A percentile compares a stretch with the other conserved stretches of the same genome.
Conservation (phyloP, 2,888 invertebrate genomes). For the Eremobia ochroleuca region DNA sequence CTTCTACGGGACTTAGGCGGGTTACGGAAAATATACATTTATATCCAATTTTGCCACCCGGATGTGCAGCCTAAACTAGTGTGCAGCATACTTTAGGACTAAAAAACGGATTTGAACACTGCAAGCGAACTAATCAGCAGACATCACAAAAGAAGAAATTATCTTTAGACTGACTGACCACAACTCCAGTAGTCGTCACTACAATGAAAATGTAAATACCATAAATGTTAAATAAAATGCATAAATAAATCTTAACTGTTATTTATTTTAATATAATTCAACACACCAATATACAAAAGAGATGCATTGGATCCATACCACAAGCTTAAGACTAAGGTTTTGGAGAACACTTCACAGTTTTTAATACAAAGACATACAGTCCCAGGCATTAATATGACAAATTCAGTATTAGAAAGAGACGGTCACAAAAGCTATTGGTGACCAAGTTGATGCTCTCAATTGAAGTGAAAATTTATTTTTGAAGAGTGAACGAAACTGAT, state of each 20-base stretch:
- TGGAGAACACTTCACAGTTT: slow-evolving; percentile 52
- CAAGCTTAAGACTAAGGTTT: slow-evolving; percentile 58
- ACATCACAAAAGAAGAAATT: too few species aligned
- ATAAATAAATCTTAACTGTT: slow-evolving; percentile 42
- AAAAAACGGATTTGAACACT: background rate
- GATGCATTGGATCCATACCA: slow-evolving; percentile 53
- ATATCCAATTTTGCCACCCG: background rate
- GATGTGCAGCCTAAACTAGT: background rate
- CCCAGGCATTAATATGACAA: background rate
- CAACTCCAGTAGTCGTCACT: background rate
- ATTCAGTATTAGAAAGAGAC: slow-evolving; percentile 13
- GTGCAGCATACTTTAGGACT: background rate
- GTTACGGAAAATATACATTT: background rate
- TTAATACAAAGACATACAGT: slow-evolving; percentile 7
- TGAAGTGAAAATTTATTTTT: background rate
- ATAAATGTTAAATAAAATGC: too few species aligned
- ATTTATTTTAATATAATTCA: slow-evolving; percentile 54
- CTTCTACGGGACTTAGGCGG: background rate
- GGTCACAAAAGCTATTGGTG: background rate
- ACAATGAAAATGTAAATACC: too few species aligned
- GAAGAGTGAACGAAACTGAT: background rate
- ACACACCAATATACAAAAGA: slow-evolving; percentile 51
- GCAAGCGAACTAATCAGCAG: background rate
- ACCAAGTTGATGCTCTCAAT: background rate
- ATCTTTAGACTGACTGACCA: too few species aligned